These are phyloP conservation scores for Vespertilio murinus DNA, from an alignment of 2,797 vertebrate genomes.

Conservation along the genomic window DNA sequence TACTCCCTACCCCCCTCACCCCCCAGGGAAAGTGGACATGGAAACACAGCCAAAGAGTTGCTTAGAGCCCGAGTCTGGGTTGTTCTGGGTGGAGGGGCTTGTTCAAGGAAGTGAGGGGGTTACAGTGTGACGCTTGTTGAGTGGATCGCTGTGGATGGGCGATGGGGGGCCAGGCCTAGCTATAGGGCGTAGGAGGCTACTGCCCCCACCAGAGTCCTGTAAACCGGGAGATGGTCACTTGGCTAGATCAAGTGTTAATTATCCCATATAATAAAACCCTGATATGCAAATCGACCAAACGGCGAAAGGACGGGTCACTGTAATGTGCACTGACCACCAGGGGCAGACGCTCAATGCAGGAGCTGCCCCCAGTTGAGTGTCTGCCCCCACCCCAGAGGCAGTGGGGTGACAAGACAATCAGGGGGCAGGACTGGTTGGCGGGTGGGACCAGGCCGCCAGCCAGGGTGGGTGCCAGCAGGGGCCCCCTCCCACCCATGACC, in stretches of 20 bases:
- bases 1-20: neutral
- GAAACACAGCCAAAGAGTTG: neutral
- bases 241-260: neutral
- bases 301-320: no score
- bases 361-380: no score
- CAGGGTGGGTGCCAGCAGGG: no score
- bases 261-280: no score
- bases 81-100: neutral
- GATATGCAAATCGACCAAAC: no score
- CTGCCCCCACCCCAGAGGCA: no score
- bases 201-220: neutral
- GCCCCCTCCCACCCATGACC: no score
- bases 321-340: no score
- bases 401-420: no score
- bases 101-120: neutral
- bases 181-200: neutral
- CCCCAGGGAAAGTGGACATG: neutral
- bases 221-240: neutral
- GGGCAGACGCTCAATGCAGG: no score
- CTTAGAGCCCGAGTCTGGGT: neutral
- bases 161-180: neutral
- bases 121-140: neutral
- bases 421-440: fast-evolving
- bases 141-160: neutral
- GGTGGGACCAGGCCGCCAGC: no score